These are phyloP conservation scores for Conomelus anceps DNA, from an alignment of 2,888 invertebrate genomes.

Conservation along the genomic window DNA sequence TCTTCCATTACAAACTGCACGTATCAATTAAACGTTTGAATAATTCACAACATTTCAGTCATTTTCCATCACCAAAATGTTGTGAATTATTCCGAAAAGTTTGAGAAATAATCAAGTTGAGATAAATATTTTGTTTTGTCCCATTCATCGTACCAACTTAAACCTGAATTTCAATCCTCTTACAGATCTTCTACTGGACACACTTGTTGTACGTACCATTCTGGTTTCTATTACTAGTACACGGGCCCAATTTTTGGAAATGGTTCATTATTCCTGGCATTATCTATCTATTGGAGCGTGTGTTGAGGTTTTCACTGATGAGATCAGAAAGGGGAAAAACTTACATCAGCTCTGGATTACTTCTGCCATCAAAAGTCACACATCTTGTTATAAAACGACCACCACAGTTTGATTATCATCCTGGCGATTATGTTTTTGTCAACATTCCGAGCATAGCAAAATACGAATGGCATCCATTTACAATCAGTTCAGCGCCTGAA, in stretches of 20 bases:
- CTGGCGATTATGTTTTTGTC: constrained; percentile 91
- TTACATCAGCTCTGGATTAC: constrained; percentile 78
- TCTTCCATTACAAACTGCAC: too few species aligned
- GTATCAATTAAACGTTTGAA: too few species aligned
- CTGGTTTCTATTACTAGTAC: constrained; percentile 75
- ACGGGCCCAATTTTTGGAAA: constrained; percentile 91
- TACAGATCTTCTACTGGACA: constrained; percentile 86
- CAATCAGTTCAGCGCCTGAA: constrained; percentile 92
- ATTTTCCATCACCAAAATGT: too few species aligned
- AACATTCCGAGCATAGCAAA: constrained; percentile 86
- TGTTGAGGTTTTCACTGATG: constrained; percentile 49
- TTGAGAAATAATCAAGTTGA: not conserved
- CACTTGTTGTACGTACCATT: constrained; percentile 84
- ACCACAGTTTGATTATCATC: constrained; percentile 75
- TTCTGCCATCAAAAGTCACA: constrained; percentile 83
- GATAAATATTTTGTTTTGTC: not conserved
- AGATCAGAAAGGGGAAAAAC: constrained; percentile 75
- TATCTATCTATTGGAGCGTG: constrained; percentile 69
- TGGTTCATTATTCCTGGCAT: constrained; percentile 83
- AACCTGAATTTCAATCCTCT: constrained; percentile 26
- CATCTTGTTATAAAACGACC: constrained; percentile 86
- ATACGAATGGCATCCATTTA: constrained; percentile 97
- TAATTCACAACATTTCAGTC: not conserved
- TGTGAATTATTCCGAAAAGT: too few species aligned
- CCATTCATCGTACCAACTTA: too few species aligned